These are phyloP conservation scores for Eretmodus cyanostictus DNA, from an alignment of 2,113 vertebrate species.

Conservation along the genomic window DNA sequence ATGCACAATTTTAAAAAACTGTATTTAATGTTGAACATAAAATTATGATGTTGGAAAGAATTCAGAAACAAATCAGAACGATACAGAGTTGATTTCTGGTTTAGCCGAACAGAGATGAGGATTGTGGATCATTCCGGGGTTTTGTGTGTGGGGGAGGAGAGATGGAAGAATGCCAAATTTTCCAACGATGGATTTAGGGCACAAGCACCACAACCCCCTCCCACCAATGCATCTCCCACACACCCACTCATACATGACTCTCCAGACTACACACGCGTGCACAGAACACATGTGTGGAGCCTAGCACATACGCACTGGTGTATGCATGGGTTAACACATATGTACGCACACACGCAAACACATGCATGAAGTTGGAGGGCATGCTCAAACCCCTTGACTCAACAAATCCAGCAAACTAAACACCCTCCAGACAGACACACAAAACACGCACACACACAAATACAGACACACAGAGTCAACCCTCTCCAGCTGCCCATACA, in stretches of 20 bases:
- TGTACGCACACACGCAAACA: not conserved
- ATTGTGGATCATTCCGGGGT: not conserved
- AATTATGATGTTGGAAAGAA: not conserved
- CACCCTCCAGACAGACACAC: conserved; percentile 11
- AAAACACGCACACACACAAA: not conserved
- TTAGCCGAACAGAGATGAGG: not conserved
- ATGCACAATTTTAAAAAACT: not conserved
- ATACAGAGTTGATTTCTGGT: not conserved
- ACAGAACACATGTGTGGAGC: not conserved
- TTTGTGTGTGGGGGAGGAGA: conserved; percentile 16
- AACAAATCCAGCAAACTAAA: conserved; percentile 38
- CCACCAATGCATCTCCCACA: not conserved
- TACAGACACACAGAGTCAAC: not conserved
- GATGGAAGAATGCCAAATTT: conserved; percentile 27
- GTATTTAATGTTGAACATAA: not conserved
- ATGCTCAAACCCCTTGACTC: conserved; percentile 49
- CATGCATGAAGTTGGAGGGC: not conserved
- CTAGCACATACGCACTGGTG: not conserved
- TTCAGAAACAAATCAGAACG: not conserved
- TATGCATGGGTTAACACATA: not conserved
- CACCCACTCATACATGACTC: not conserved
- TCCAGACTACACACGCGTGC: not conserved
- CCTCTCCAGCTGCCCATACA: conserved; percentile 3
- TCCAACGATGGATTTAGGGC: conserved; percentile 31
- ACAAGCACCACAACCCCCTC: not conserved